Conservation (phyloP, 2,888 invertebrate species). For the Chaetoderma sp. region DNA sequence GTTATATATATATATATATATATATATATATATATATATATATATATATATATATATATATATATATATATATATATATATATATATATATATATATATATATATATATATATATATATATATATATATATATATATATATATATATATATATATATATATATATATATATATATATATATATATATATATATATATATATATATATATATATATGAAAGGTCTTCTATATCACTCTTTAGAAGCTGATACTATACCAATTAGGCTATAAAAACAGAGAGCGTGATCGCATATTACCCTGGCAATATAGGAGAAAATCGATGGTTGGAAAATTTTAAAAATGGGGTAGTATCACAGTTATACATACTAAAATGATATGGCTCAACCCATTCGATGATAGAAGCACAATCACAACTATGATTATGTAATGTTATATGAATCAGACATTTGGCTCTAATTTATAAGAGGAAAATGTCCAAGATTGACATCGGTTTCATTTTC, state of each 20-base stretch:
- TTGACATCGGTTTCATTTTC: too few relatives aligned
- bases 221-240: background rate
- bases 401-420: too few relatives aligned
- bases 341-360: too few relatives aligned
- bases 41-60: too few relatives aligned
- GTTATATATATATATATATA: background rate
- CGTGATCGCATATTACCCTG: background rate
- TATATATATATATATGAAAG: background rate
- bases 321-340: too few relatives aligned
- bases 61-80: too few relatives aligned
- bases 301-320: background rate
- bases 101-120: background rate
- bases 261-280: background rate
- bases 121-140: background rate
- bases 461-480: too few relatives aligned
- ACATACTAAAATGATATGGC: too few relatives aligned
- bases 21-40: background rate
- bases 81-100: too few relatives aligned
- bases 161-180: constrained; percentile 5
- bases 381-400: too few relatives aligned
- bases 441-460: too few relatives aligned
- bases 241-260: background rate
- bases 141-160: background rate
- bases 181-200: constrained; percentile 4
- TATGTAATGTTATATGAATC: too few relatives aligned